A percentile compares a stretch with the other conserved stretches of the same genome.
These are phyloP conservation scores for Spea hammondii DNA, from an alignment of 2,797 vertebrate species.

Conservation along the genomic window DNA sequence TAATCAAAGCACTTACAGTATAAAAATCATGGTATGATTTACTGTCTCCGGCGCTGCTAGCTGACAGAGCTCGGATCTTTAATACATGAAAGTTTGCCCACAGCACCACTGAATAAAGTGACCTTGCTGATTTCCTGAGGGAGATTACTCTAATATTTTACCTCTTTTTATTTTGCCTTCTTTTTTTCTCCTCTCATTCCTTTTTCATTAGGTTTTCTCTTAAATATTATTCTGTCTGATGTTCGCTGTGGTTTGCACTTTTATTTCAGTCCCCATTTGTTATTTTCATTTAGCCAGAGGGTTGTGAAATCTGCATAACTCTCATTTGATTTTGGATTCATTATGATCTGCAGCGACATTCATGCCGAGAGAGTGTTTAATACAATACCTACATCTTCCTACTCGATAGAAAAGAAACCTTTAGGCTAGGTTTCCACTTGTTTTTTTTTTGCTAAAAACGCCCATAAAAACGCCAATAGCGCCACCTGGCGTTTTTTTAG, in stretches of 20 bases:
- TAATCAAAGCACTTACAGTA: slow-evolving; percentile 15
- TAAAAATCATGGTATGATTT: slow-evolving; percentile 8
- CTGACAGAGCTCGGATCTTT: slow-evolving; percentile 11
- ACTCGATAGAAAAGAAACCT: too few species aligned
- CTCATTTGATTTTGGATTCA: slow-evolving; percentile 4
- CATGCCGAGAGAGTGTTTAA: not conserved
- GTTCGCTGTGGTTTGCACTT: not conserved
- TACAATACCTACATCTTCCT: not conserved
- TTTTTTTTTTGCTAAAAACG: too few species aligned
- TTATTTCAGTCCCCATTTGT: slow-evolving; percentile 14
- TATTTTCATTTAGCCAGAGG: slow-evolving; percentile 9
- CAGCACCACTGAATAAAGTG: slow-evolving; percentile 20
- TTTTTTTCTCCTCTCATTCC: not conserved
- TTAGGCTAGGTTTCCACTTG: too few species aligned
- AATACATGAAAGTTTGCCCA: slow-evolving; percentile 16
- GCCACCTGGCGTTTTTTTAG: too few species aligned
- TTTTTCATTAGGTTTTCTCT: slow-evolving; percentile 5
- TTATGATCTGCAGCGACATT: not conserved
- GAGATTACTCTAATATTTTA: slow-evolving; percentile 16
- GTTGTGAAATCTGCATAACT: not conserved
- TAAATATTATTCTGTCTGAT: slow-evolving; percentile 16
- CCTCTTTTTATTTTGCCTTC: not conserved
- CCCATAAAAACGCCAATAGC: too few species aligned
- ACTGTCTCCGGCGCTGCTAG: slow-evolving; percentile 1
- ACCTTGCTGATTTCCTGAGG: slow-evolving; percentile 25